Evolutionary conservation across 1,140 invertebrate genomes (phyloP), one percentile per base, ranked within the genome.

Genomic region (Drosophila guanche): DNA sequence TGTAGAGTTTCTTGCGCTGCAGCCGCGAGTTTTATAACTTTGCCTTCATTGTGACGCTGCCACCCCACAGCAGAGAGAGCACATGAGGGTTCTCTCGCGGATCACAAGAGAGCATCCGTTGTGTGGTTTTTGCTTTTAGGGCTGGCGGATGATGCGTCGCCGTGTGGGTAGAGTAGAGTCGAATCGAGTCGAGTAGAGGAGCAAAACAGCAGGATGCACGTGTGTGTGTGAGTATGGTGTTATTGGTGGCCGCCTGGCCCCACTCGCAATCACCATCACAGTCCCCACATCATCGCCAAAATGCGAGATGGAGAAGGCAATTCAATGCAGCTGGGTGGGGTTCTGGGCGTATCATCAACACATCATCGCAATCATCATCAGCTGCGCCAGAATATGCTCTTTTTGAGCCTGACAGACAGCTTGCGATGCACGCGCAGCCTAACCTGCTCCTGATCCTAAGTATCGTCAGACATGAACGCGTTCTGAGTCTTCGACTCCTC

Each of bases 401-500:
- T 86, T 86, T 86, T 86, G 61, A 86, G 81, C 83, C 81, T 88
- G 57, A 86, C 81, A 41, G 83, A 81, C 83, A 86, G 78, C 83
- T 86, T 86, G 62, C 81, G 81, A 86, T 86, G 83, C 43, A 86
- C 75, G 78, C 83, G 83, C 83, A 88, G 75, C 83, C 84, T 88
- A 88, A 89, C 63, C 74, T 88, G 83, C 83, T 89, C 84, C 83
- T 88, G 83, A 89, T 88, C 84, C 90, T 91, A 91, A 89, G 91
- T 90, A 90, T 91, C 90, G 78, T 91, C 90, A 14, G 90, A 91
- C 90, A 91, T 91, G 74, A 97, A 97, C 85, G 96, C 96, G 94
- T 97, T 97, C 94, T 97, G 96, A 92, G 96, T 96, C 94, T 97
- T 97, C 92, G 97, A 94, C 93, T 97, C 96, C 94, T 97, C 96